These are phyloP conservation scores for Podilymbus podiceps DNA, from an alignment of 2,113 vertebrate genomes.

Conservation along the genomic window DNA sequence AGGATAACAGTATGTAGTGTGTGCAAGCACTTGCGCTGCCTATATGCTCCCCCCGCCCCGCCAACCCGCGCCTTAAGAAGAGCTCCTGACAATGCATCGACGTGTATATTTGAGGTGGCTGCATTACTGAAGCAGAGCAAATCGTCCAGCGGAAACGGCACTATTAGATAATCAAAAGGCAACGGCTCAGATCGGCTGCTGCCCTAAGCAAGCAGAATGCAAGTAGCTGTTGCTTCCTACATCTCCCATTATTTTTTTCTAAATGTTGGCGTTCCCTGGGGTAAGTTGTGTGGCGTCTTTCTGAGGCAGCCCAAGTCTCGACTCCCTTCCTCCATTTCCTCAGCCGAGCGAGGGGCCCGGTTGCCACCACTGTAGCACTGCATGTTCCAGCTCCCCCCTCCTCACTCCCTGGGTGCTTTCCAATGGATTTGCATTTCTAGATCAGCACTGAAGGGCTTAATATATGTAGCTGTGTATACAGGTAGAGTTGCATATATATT, in stretches of 20 bases:
- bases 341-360: rapidly evolving
- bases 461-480: not conserved
- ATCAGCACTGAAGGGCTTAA: not conserved
- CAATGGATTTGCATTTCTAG: not conserved
- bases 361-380: not conserved
- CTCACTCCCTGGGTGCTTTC: not conserved
- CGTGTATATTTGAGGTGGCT: not conserved
- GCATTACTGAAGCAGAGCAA: not conserved
- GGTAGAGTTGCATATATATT: not conserved
- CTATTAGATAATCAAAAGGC: not conserved
- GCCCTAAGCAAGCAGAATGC: not conserved
- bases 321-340: not conserved
- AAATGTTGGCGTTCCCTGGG: not conserved
- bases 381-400: not conserved
- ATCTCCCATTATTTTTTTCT: not conserved
- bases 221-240: not conserved
- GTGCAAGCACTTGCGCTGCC: not conserved
- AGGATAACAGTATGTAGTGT: not conserved
- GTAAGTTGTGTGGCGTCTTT: not conserved
- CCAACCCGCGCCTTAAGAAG: not conserved
- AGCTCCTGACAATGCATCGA: not conserved
- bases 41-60: not conserved
- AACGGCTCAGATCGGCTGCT: not conserved
- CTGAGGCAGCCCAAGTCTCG: not conserved
- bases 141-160: not conserved